Percentiles rank a stretch among this genome's conserved stretches.
phyloP scores from a whole-genome alignment of 2,797 vertebrate genomes.

The Pseudopleuronectes americanus region DNA sequence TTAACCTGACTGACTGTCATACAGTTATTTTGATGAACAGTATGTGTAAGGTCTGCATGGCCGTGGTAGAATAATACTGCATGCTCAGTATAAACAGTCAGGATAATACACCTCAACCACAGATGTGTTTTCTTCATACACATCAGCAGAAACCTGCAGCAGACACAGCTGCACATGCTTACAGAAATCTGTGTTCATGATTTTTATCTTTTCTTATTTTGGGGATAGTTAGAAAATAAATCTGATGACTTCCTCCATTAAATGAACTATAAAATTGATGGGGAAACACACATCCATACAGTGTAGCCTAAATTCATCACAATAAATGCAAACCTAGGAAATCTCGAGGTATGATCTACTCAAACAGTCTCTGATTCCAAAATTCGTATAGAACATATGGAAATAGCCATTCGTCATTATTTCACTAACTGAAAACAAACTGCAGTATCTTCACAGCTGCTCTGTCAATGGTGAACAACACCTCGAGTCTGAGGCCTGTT shows the following conservation, averaged over 20 bases:
- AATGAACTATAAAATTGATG: slow-evolving; percentile 32
- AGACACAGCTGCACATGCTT: slow-evolving; percentile 33
- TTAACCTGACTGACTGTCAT: not conserved
- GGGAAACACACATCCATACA: slow-evolving; percentile 33
- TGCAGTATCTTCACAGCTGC: slow-evolving; percentile 15
- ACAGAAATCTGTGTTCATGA: slow-evolving; percentile 11
- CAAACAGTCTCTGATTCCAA: slow-evolving; percentile 35
- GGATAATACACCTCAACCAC: not conserved
- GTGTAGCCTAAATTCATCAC: slow-evolving; percentile 37
- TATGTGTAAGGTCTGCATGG: not conserved
- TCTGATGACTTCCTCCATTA: slow-evolving; percentile 26
- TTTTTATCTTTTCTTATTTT: slow-evolving; percentile 13
- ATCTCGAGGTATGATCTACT: slow-evolving; percentile 53
- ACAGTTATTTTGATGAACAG: not conserved
- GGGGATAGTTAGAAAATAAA: slow-evolving; percentile 34
- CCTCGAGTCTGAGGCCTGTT: slow-evolving; percentile 35
- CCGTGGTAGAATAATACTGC: not conserved
- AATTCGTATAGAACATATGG: slow-evolving; percentile 56
- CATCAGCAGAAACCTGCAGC: slow-evolving; percentile 22
- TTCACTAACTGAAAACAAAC: slow-evolving; percentile 35
- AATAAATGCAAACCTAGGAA: slow-evolving; percentile 32
- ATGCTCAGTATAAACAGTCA: too few species aligned
- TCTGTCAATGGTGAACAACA: slow-evolving; percentile 23
- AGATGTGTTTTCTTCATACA: slow-evolving; percentile 9
- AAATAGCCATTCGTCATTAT: slow-evolving; percentile 38